These are phyloP conservation scores for Sorex maritimensis DNA, from an alignment of 2,797 vertebrate species.

Conservation along the genomic window DNA sequence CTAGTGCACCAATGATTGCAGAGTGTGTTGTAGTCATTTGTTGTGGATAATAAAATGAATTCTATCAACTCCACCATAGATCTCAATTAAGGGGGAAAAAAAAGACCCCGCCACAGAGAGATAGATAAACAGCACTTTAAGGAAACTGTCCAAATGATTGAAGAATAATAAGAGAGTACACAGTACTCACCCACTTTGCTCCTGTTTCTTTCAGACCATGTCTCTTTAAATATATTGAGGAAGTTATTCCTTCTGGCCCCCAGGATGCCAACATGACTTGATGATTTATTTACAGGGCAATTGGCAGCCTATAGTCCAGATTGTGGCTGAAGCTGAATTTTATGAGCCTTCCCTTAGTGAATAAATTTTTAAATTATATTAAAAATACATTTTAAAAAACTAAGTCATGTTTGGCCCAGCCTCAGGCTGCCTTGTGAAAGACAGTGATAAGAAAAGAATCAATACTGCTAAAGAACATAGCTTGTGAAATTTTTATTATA, in stretches of 20 bases:
- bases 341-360: conserved; percentile 90
- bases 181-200: conserved; percentile 64
- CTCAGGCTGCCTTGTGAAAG: conserved; percentile 71
- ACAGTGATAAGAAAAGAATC: conserved; percentile 67
- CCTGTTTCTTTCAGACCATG: conserved; percentile 79
- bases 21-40: background rate
- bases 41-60: conserved; percentile 33
- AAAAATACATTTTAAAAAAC: conserved; percentile 64
- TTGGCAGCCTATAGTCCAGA: conserved; percentile 92
- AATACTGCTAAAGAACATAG: conserved; percentile 61
- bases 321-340: conserved; percentile 91
- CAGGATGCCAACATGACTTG: conserved; percentile 91
- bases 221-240: conserved; percentile 90
- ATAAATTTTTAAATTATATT: conserved; percentile 89
- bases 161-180: conserved; percentile 45
- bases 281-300: conserved; percentile 92
- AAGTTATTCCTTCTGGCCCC: conserved; percentile 90
- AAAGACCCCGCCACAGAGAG: conserved; percentile 56
- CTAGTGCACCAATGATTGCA: background rate
- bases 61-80: conserved; percentile 53
- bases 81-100: conserved; percentile 60
- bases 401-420: conserved; percentile 83
- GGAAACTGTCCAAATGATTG: conserved; percentile 26
- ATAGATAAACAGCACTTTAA: conserved; percentile 59
- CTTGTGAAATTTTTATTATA: conserved; percentile 76